Base-by-base conservation (phyloP, 1,140 invertebrate species). In the Drosophila sulfurigaster region DNA sequence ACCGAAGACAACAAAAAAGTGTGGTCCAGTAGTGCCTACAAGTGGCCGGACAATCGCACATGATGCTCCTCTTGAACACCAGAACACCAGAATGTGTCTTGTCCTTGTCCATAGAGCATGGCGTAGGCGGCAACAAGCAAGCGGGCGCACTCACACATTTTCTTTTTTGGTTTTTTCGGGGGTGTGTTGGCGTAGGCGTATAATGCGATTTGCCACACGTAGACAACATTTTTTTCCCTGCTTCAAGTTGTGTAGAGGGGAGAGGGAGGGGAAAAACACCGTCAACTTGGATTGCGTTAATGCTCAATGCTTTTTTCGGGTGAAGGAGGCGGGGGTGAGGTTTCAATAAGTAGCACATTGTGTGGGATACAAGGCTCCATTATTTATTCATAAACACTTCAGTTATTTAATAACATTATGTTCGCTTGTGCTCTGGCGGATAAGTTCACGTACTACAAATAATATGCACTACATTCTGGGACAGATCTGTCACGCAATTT, bases 151-250 rank as follows among this genome's bases (percentile, higher is more conserved):
- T 15, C 30, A 10, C 20, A 25, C 20, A 25, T 25, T 25, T 25
- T 25, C 35, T 10, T 2, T 35, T 35, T 7, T 7, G 28, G 20
- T 13, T 35, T 38, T 15, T 28, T 8, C 35, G 41, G 15, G 49
- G 16, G 7, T 10, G 32, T 35, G 13, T 49, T 10, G 2, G 35
- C 48, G 45, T 56, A 48, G 45, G 60, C 69, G 52, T 56, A 52
- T 81, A 85, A 85, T 85, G 81, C 68, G 78, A 85, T 85, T 85
- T 85, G 48, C 81, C 68, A 81, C 73, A 83, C 81, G 56, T 72
- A 65, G 25, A 41, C 54, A 65, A 45, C 10, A 57, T 32, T 38
- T 52, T 54, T 38, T 41, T 54, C 20, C 20, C 20, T 25, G 20
- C 20, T 25, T 25, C 20, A 25, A 25, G 20, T 25, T 25, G 20